Evolutionary conservation across 2,797 vertebrate species (phyloP).

Genomic region (Gadopsis bispinosus): DNA sequence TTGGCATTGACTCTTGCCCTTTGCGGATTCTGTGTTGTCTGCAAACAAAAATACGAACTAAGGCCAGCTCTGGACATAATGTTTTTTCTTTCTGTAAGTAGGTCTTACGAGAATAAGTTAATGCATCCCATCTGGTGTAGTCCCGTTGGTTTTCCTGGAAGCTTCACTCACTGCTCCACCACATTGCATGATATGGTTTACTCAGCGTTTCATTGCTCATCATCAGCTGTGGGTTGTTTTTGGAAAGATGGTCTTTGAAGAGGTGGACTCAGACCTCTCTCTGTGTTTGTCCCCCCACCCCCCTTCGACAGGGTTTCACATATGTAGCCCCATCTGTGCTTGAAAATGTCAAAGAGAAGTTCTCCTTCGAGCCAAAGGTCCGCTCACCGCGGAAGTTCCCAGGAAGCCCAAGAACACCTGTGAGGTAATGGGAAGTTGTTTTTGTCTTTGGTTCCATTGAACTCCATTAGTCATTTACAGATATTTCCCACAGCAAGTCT

Average conservation of each 20-base stretch:
- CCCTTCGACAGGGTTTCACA: constrained; percentile 90
- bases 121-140: constrained; percentile 77
- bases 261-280: constrained; percentile 52
- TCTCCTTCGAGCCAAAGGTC: constrained; percentile 96
- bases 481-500: constrained; percentile 27
- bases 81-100: constrained; percentile 41
- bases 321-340: constrained; percentile 98
- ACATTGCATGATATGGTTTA: constrained; percentile 75
- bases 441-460: constrained; percentile 31
- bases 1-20: not conserved
- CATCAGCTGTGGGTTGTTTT: constrained; percentile 76
- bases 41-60: constrained; percentile 32
- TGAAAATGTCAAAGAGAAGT: constrained; percentile 97
- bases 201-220: constrained; percentile 76
- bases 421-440: constrained; percentile 87
- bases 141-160: constrained; percentile 77
- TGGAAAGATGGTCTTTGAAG: constrained; percentile 70
- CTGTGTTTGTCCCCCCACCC: constrained; percentile 35
- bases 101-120: constrained; percentile 77
- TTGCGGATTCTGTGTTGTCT: constrained; percentile 15
- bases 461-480: constrained; percentile 22
- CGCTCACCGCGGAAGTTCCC: constrained; percentile 96
- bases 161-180: constrained; percentile 71
- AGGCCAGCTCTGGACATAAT: constrained; percentile 29
- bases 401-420: constrained; percentile 94